Base-by-base conservation (phyloP, 2,888 invertebrate genomes). In the Stramonita haemastoma region DNA sequence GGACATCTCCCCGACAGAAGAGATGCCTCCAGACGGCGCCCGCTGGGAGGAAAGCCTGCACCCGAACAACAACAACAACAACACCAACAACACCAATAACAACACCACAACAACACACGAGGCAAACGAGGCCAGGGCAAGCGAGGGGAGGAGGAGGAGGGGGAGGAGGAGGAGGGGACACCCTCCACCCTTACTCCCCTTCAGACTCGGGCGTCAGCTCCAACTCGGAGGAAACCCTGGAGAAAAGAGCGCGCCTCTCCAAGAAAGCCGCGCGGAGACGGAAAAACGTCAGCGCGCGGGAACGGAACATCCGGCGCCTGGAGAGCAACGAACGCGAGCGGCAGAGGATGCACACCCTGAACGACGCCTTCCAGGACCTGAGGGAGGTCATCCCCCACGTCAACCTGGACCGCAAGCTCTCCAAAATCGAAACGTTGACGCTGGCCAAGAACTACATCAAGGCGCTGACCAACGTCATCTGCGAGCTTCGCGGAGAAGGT, bases 251-350 rank as follows among this genome's bases (percentile, higher is more conserved):
- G 94, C 1, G 93, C 94, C 15, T 94, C 94, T 5, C 94, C 94
- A 1, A 94, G 93, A 87, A 94, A 94, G 91, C 90, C 93, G 79
- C 93, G 93, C 89, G 91, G 93, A 17, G 97, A 93, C 97, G 98
- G 95, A 97, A 97, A 93, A 97, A 97, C 8, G 97, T 98, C 90
- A 98, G 98, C 90, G 98, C 98, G 1, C 97, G 98, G 89, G 98
- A 98, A 95, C 97, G 98, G 92, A 98, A 98, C 96, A 96, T 98
- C 91, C 97, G 98, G 87, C 97, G 98, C 90, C 97, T 98, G 88
- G 98, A 98, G 96, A 98, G 98, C 96, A 98, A 98, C 96, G 98
- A 98, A 96, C 97, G 98, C 88, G 98, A 98, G 96, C 97, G 98
- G 90, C 98, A 98, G 97, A 97, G 98, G 93, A 98, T 98, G 98